phyloP scores from a whole-genome alignment of 2,888 invertebrate species.

The Zelleria hepariella region DNA sequence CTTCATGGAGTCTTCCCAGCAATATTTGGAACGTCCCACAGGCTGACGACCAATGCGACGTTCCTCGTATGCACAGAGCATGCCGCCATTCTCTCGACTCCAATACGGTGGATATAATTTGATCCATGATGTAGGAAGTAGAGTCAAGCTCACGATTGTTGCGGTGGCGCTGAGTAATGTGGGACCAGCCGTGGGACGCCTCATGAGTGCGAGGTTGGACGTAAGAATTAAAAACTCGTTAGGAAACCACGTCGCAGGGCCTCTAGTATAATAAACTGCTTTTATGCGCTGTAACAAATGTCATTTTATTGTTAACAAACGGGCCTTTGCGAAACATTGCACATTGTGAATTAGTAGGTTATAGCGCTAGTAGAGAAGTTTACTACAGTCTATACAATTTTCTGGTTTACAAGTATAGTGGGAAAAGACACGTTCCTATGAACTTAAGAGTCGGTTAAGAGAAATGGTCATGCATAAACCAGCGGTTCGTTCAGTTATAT shows the following conservation, averaged over 20 bases:
- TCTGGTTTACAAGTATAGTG: no score
- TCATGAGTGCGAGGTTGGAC: neutral
- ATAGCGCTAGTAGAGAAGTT: no score
- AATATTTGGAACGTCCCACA: no score
- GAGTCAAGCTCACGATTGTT: neutral
- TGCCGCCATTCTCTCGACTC: no score
- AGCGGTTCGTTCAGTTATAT: no score
- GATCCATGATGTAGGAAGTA: neutral
- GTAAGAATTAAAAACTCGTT: slow-evolving; percentile 20
- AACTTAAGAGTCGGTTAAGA: no score
- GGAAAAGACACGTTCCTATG: no score
- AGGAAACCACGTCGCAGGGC: slow-evolving; percentile 8
- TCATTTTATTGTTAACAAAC: neutral
- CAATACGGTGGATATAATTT: neutral
- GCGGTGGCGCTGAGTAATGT: slow-evolving; percentile 1
- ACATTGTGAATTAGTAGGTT: neutral
- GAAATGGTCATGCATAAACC: no score
- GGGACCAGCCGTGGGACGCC: neutral
- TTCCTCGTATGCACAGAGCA: no score
- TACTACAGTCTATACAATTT: no score
- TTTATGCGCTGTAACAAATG: slow-evolving; percentile 1
- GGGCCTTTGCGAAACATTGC: neutral
- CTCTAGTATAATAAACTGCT: neutral
- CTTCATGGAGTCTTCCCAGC: no score
- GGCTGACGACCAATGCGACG: no score